phyloP scores from a whole-genome alignment of 2,797 vertebrate species.

The Liparis tanakae region DNA sequence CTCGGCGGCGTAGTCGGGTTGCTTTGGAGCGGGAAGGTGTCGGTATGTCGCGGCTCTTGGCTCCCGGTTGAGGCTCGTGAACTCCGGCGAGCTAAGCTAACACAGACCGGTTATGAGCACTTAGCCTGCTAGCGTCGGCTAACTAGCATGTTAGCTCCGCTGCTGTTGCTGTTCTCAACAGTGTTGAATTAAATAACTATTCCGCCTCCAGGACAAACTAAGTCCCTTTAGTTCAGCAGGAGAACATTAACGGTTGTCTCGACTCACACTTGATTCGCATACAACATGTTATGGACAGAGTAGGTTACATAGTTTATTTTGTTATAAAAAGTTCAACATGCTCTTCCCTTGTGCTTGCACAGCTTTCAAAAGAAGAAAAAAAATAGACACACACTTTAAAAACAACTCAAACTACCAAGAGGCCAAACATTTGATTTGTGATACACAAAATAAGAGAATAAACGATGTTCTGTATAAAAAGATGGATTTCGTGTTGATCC shows the following conservation, averaged over 20 bases:
- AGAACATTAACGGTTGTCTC: accelerated
- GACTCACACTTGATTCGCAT: not conserved
- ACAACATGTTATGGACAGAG: too few relatives aligned
- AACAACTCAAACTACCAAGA: conserved; percentile 4
- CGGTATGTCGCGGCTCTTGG: not conserved
- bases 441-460: not conserved
- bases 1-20: not conserved
- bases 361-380: conserved; percentile 8
- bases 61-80: conserved; percentile 5
- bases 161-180: conserved; percentile 8
- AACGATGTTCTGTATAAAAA: not conserved
- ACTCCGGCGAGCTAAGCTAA: conserved; percentile 47
- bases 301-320: conserved; percentile 9
- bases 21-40: not conserved
- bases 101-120: conserved; percentile 21
- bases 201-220: not conserved
- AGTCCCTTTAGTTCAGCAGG: not conserved
- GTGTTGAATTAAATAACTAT: not conserved
- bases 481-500: not conserved
- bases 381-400: conserved; percentile 3
- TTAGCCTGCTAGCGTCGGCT: conserved; percentile 60
- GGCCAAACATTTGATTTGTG: not conserved
- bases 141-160: conserved; percentile 57
- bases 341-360: not conserved
- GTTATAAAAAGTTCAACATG: conserved; percentile 27